Base-by-base conservation (phyloP, 1,140 invertebrate genomes). In the Magallana gigas region DNA sequence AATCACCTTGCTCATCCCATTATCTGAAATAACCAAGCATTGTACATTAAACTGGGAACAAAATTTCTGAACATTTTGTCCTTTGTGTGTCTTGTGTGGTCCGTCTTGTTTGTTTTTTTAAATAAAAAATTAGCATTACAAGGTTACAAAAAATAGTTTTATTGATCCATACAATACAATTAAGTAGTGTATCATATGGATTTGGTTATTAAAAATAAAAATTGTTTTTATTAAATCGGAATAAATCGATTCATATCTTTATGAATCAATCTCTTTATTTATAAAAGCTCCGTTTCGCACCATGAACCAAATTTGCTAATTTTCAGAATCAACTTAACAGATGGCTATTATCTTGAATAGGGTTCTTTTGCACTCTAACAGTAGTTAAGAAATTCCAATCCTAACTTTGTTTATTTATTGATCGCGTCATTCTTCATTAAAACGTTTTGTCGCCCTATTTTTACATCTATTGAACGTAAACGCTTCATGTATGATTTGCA, bases 1-100 rank as follows among this genome's bases (percentile, higher is more conserved):
- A 76, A 76, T 76, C 68, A 76, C 68, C 68, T 76, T 76, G 68
- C 68, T 76, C 68, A 76, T 76, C 68, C 68, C 68, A 76, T 76
- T 76, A 76, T 76, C 68, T 29, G 18, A 76, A 76, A 76, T 76
- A 76, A 76, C 23, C 23, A 36, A 76, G 68, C 68, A 76, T 76
- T 71, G 36, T 76, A 76, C 12, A 29, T 18, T 29, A 36, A 12
- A 76, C 23, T 29, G 60, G 60, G 23, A 48, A 6, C 5, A 76
- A 76, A 76, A 76, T 76, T 11, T 76, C 68, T 29, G 23, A 23
- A 71, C 23, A 71, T 23, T 29, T 71, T 23, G 36, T 48, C 36
- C 3, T 76, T 76, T 11, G 8, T 11, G 18, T 76, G 36, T 29
- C 68, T 76, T 76, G 68, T 76, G 68, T 76, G 68, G 68, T 76